phyloP scores from a whole-genome alignment of 2,113 vertebrate species.

The Philantomba maxwellii region DNA sequence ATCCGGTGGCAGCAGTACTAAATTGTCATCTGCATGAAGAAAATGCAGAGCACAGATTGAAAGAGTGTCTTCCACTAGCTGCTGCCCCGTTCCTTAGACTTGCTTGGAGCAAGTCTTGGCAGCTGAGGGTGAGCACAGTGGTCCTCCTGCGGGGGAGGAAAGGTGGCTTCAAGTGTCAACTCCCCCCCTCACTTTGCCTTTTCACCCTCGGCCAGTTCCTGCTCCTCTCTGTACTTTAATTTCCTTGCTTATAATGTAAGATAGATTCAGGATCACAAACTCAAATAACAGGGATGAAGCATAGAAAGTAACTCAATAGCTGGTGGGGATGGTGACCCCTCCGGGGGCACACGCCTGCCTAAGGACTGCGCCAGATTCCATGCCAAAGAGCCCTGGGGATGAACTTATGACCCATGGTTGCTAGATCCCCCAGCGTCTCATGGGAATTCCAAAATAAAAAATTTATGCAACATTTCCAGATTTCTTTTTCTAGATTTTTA shows the following conservation, averaged over 20 bases:
- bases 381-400: accelerated
- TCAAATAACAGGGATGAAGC: background rate
- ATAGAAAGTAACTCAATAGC: background rate
- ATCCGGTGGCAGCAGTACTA: background rate
- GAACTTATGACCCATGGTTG: accelerated
- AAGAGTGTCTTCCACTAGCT: background rate
- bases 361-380: background rate
- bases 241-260: background rate
- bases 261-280: background rate
- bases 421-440: background rate
- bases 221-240: background rate
- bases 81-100: accelerated
- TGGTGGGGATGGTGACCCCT: background rate
- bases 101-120: background rate
- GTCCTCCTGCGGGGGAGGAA: background rate
- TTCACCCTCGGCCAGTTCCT: background rate
- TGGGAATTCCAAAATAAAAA: background rate
- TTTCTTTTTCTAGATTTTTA: background rate
- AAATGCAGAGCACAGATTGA: background rate
- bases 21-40: background rate
- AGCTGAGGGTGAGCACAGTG: background rate
- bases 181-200: background rate
- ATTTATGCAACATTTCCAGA: background rate
- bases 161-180: background rate
- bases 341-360: accelerated